Conservation (phyloP, 2,888 invertebrate genomes). For the Drepanosiphum platanoidis region DNA sequence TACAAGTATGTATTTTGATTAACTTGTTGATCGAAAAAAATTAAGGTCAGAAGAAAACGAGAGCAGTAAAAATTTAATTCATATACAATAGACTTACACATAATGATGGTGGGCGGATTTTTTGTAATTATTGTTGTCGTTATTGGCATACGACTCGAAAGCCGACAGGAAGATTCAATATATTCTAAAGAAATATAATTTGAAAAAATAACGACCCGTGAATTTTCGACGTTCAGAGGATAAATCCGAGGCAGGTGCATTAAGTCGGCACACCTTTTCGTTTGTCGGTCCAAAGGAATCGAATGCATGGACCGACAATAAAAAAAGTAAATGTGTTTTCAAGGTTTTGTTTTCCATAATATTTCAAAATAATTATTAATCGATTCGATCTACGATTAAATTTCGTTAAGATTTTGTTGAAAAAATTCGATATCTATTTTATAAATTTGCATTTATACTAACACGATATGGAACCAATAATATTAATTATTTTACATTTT, state of each 20-base stretch:
- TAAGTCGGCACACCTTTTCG: slow-evolving; percentile 39
- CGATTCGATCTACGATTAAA: no score
- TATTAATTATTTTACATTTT: neutral
- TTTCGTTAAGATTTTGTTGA: no score
- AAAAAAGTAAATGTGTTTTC: slow-evolving; percentile 14
- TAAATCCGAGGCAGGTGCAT: slow-evolving; percentile 53
- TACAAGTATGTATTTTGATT: neutral
- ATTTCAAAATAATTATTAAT: slow-evolving; percentile 3
- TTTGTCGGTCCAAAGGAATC: neutral
- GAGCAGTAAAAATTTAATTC: slow-evolving; percentile 29
- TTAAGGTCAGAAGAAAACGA: slow-evolving; percentile 14
- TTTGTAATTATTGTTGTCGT: slow-evolving; percentile 37
- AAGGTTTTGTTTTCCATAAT: neutral
- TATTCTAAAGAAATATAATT: slow-evolving; percentile 57
- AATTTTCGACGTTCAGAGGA: slow-evolving; percentile 49
- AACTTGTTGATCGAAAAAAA: no score
- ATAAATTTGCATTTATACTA: no score
- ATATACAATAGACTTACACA: slow-evolving; percentile 31
- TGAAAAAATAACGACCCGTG: slow-evolving; percentile 57
- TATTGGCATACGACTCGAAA: slow-evolving; percentile 48
- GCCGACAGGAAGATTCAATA: slow-evolving; percentile 40
- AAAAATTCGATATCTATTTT: no score
- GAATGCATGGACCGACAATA: neutral
- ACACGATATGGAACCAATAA: no score
- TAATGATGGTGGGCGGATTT: slow-evolving; percentile 53